phyloP scores from a whole-genome alignment of 1,140 invertebrate genomes.

The Lamellibrachia luymesi region DNA sequence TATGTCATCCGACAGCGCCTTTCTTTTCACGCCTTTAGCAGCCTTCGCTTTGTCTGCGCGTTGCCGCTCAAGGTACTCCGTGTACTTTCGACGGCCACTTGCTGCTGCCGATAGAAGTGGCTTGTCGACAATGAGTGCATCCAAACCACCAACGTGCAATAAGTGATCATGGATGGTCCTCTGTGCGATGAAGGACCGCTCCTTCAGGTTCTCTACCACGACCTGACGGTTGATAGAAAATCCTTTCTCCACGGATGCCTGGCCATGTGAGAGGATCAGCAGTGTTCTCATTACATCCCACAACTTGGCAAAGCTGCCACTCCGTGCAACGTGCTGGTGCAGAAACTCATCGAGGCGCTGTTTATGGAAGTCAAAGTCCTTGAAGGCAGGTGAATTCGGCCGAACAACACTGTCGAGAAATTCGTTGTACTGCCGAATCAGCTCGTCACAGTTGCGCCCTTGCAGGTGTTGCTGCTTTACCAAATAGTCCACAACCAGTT shows the following conservation, averaged over 20 bases:
- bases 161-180: constrained; percentile 2
- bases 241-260: constrained; percentile 23
- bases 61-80: neutral
- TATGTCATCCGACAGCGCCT: neutral
- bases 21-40: neutral
- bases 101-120: neutral
- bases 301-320: constrained; percentile 20
- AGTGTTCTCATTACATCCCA: constrained; percentile 27
- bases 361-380: neutral
- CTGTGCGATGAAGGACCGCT: constrained; percentile 32
- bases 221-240: constrained; percentile 35
- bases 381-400: neutral
- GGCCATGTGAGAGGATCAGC: constrained; percentile 36
- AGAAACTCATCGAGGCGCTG: constrained; percentile 29
- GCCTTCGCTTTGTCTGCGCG: neutral
- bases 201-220: constrained; percentile 34
- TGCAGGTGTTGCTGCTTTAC: neutral
- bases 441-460: constrained; percentile 21
- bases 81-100: neutral
- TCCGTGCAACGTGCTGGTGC: neutral
- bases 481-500: neutral
- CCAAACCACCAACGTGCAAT: neutral
- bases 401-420: constrained; percentile 1
- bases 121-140: neutral
- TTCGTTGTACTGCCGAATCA: neutral